These are phyloP conservation scores for Heliopora coerulea DNA, from an alignment of 92 coral and sea anemone species.

Conservation along the genomic window DNA sequence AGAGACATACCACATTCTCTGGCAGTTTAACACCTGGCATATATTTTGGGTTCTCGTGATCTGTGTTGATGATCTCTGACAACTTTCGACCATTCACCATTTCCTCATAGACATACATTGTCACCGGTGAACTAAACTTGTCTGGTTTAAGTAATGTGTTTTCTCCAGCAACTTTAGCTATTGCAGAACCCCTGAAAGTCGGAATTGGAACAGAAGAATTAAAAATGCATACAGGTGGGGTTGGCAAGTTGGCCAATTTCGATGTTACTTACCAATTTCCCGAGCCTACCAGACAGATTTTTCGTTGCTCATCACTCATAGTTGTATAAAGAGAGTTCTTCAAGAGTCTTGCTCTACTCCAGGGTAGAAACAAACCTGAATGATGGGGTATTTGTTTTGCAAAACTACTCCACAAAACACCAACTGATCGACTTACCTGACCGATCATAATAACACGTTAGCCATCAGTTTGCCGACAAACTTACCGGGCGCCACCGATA, in stretches of 20 bases:
- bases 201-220: not conserved
- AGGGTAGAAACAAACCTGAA: not conserved
- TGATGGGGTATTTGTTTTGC: not conserved
- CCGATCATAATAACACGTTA: too few species aligned
- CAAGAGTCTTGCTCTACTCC: not conserved
- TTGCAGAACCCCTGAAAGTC: conserved; percentile 88
- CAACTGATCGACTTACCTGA: not conserved
- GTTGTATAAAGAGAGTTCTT: not conserved
- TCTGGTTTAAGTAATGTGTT: conserved; percentile 79
- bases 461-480: too few species aligned
- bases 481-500: too few species aligned
- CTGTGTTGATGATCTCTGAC: conserved; percentile 85
- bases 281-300: conserved; percentile 87
- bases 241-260: not conserved
- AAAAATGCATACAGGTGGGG: too few species aligned
- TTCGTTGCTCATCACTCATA: conserved; percentile 62
- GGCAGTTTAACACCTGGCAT: conserved; percentile 86
- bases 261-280: conserved; percentile 85
- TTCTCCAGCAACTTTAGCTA: conserved; percentile 85
- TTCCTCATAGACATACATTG: conserved; percentile 94
- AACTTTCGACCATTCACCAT: conserved; percentile 79
- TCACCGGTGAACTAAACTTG: conserved; percentile 69
- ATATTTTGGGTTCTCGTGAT: conserved; percentile 89
- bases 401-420: not conserved
- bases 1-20: conserved; percentile 83